Conservation (phyloP, 1,140 invertebrate species). For the Drosophila truncata region DNA sequence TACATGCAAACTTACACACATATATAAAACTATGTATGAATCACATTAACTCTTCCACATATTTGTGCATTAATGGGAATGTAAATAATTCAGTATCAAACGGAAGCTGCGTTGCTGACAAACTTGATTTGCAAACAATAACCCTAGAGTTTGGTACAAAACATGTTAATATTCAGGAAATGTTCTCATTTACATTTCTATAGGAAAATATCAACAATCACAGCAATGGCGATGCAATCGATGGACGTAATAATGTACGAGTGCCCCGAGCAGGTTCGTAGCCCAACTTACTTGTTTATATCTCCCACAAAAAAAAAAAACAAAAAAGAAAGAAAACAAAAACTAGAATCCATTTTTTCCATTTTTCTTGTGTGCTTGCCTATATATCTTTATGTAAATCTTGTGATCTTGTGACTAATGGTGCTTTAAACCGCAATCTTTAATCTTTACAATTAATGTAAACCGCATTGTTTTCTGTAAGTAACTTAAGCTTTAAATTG, state of each 20-base stretch:
- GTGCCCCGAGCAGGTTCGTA: constrained; percentile 66
- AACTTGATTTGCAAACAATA: constrained; percentile 18
- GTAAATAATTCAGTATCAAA: constrained; percentile 1
- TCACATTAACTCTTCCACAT: not conserved
- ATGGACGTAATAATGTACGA: constrained; percentile 38
- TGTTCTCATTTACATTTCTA: constrained; percentile 13
- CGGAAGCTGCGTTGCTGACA: constrained; percentile 12
- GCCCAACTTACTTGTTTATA: constrained; percentile 6
- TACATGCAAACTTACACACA: not conserved
- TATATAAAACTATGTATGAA: not conserved
- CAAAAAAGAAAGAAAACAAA: constrained; percentile 6
- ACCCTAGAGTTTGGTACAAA: not conserved
- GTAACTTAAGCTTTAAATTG: constrained; percentile 16
- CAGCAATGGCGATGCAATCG: constrained; percentile 44
- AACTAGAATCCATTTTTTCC: constrained; percentile 15
- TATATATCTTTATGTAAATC: constrained; percentile 21
- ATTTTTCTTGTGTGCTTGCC: constrained; percentile 9
- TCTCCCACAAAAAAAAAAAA: not conserved
- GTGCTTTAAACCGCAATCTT: constrained; percentile 26
- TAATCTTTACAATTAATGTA: constrained; percentile 26
- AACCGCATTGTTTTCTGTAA: constrained; percentile 41
- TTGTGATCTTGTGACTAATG: constrained; percentile 38
- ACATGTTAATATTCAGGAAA: constrained; percentile 24
- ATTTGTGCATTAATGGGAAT: constrained; percentile 14
- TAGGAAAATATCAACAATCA: constrained; percentile 46